These are phyloP conservation scores for Sinocyclocheilus anophthalmus DNA, from an alignment of 2,113 vertebrate genomes.

Conservation along the genomic window DNA sequence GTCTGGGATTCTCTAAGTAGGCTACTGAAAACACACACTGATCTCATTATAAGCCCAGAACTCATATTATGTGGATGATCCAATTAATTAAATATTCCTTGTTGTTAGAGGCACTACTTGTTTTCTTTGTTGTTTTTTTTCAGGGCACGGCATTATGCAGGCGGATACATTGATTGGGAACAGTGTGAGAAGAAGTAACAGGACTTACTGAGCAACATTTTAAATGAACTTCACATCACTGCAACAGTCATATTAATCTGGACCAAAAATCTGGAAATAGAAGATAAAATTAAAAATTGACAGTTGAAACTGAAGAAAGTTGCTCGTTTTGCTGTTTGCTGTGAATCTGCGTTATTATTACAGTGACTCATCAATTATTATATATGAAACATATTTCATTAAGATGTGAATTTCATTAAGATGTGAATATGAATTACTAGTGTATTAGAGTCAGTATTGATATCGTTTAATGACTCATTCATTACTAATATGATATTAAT, in stretches of 20 bases:
- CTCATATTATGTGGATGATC: neutral
- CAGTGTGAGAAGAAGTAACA: constrained; percentile 53
- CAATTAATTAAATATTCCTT: constrained; percentile 7
- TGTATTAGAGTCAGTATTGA: too few relatives aligned
- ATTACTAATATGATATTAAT: neutral
- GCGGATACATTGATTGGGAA: constrained; percentile 72
- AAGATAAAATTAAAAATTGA: neutral
- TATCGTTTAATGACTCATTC: neutral
- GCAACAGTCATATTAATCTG: too few relatives aligned
- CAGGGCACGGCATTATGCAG: constrained; percentile 72
- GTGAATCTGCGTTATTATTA: neutral
- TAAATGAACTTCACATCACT: neutral
- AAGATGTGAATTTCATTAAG: neutral
- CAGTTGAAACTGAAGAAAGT: neutral
- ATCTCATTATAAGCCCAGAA: neutral
- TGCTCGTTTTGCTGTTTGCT: neutral
- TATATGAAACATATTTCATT: neutral
- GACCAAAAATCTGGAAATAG: neutral
- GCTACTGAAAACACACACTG: neutral
- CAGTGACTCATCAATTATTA: neutral
- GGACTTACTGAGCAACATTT: neutral
- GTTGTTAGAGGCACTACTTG: neutral
- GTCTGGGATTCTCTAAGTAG: constrained; percentile 75
- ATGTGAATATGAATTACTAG: too few relatives aligned
- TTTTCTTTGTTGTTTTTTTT: neutral